These are phyloP conservation scores for Neolamprologus longior DNA, from an alignment of 2,113 vertebrate genomes.

Conservation along the genomic window DNA sequence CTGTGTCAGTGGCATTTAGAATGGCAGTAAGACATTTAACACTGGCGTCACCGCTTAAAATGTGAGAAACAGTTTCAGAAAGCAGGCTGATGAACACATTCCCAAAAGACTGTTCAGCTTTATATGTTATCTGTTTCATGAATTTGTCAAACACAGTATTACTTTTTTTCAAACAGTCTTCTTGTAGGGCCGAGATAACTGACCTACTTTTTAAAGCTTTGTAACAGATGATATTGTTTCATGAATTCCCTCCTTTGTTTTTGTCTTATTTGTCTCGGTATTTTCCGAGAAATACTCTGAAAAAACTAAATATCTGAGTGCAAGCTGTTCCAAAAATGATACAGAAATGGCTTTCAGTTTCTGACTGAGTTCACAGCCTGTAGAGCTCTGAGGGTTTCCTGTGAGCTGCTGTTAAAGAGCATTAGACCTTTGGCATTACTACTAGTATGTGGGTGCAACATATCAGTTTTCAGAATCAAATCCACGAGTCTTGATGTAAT, in stretches of 20 bases:
- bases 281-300: not conserved
- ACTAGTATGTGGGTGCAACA: not conserved
- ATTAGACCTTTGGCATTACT: not conserved
- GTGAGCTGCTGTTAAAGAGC: not conserved
- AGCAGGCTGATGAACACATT: not conserved
- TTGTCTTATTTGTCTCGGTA: not conserved
- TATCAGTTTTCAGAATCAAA: not conserved
- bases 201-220: fast-evolving
- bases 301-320: not conserved
- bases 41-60: not conserved
- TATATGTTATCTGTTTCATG: not conserved
- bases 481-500: not conserved
- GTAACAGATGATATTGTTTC: too few species aligned
- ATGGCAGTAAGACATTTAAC: not conserved
- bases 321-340: not conserved
- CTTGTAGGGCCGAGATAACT: fast-evolving
- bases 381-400: not conserved
- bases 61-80: not conserved
- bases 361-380: not conserved
- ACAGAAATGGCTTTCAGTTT: not conserved
- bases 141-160: not conserved
- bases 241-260: not conserved
- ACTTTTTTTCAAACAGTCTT: not conserved
- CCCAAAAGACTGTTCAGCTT: not conserved
- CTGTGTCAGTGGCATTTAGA: not conserved